Base-by-base conservation (phyloP, 2,888 invertebrate genomes). In the Callinectes sapidus region DNA sequence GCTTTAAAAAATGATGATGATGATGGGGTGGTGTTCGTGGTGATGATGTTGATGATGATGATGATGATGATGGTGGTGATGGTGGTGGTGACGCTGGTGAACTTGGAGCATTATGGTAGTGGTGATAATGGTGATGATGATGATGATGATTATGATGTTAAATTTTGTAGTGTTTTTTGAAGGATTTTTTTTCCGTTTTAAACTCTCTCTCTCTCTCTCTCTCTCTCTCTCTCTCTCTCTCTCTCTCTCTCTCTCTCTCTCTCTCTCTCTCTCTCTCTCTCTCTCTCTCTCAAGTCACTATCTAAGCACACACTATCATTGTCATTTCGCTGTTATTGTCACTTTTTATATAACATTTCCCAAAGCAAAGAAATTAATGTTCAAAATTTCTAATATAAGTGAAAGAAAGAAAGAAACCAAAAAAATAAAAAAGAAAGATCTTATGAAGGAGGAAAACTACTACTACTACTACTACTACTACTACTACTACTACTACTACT, bases 191-290 rank as follows among this genome's bases (percentile, higher is more conserved):
- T 61, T 16, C 23, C 23, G 3, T 61, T 10, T 61, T 23, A 23
- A 61, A 6, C 18, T 48, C 48, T 48, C 48, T 48, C 48, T 48
- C 48, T 48, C 85, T 85, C 85, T 85, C 85, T 85, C 85, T 85
- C 85, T 85, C 85, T 85, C 85, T 85, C 85, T 85, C 85, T 85
- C 85, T 85, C 85, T 85, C 85, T 85, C 85, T 85, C 85, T 85
- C 85, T 85, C 85, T 85, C 85, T 85, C 85, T 85, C 85, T 85
- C 85, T 85, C 85, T 85, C 85, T 85, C 85, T 85, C 85, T 85
- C 85, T 85, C 85, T 85, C 85, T 85, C 85, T 85, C 85, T 85
- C 85, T 85, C 85, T 85, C 1, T 85, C 85, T 85, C 32, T 85
- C 85, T 85, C 32, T 85, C 32, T 77, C 23, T 77, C n/a, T 77